Conservation (phyloP, 2,113 vertebrate species). For the Dunckerocampus dactyliophorus region DNA sequence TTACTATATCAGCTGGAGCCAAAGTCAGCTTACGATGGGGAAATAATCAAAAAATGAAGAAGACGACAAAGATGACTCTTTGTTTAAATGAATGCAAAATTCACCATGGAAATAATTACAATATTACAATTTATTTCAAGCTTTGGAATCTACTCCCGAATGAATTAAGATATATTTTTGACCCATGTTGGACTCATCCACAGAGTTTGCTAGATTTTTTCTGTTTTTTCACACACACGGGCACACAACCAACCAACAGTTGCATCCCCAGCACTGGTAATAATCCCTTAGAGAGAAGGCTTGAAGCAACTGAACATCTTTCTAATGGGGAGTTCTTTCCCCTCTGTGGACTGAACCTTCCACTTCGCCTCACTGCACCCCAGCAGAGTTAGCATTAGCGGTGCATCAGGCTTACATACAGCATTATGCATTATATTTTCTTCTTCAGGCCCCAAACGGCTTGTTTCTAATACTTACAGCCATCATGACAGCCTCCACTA, state of each 20-base stretch:
- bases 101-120: background rate
- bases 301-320: slow-evolving; percentile 4
- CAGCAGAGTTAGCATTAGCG: background rate
- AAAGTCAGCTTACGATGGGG: no score
- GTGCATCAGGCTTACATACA: background rate
- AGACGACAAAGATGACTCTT: no score
- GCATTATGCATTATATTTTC: background rate
- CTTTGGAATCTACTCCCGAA: background rate
- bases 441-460: background rate
- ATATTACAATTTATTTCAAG: background rate
- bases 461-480: background rate
- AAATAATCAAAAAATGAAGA: no score
- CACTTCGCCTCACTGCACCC: background rate
- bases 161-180: background rate
- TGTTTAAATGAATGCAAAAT: no score
- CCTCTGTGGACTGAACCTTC: background rate
- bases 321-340: background rate
- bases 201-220: background rate
- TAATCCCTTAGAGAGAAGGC: background rate
- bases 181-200: background rate
- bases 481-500: no score
- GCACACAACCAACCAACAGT: background rate
- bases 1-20: no score
- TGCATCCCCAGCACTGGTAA: background rate
- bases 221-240: background rate